phyloP scores from a whole-genome alignment of 1,140 invertebrate genomes.

The Telenomus remus region DNA sequence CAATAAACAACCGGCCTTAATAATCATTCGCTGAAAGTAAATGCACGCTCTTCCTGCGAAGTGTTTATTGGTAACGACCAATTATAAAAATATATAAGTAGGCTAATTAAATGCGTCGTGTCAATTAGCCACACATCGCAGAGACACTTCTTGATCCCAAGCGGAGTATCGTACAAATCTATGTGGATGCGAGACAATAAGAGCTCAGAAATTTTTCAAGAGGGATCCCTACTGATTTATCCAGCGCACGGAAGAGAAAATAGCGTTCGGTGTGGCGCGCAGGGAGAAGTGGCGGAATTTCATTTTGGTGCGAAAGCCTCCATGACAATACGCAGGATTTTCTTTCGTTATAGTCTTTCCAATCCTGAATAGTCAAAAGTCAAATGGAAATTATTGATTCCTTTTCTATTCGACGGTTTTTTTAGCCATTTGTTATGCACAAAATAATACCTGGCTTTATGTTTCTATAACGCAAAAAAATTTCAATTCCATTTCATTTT shows the following conservation, averaged over 20 bases:
- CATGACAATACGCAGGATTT: constrained; percentile 57
- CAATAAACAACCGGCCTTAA: no score
- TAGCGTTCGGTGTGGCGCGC: constrained; percentile 15
- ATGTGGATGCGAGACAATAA: constrained; percentile 24
- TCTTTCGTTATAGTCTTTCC: constrained; percentile 46
- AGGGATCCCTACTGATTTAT: constrained; percentile 65
- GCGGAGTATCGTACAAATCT: background rate
- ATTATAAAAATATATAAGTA: no score
- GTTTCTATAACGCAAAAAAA: background rate
- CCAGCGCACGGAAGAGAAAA: constrained; percentile 41
- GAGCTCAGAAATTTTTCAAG: constrained; percentile 60
- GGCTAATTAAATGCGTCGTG: no score
- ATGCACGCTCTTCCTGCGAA: no score
- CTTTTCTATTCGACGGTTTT: constrained; percentile 5
- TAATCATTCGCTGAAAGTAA: no score
- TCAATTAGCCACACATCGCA: no score
- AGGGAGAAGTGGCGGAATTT: constrained; percentile 54
- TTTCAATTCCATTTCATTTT: background rate
- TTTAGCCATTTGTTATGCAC: background rate
- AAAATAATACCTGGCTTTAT: no score
- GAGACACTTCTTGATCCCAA: no score
- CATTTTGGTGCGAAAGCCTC: constrained; percentile 59
- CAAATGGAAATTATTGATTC: constrained; percentile 56
- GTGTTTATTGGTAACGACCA: no score
- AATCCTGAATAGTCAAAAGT: constrained; percentile 42